Evolutionary conservation across 2,888 invertebrate species (phyloP).

Genomic region (Amphipoea lucens): DNA sequence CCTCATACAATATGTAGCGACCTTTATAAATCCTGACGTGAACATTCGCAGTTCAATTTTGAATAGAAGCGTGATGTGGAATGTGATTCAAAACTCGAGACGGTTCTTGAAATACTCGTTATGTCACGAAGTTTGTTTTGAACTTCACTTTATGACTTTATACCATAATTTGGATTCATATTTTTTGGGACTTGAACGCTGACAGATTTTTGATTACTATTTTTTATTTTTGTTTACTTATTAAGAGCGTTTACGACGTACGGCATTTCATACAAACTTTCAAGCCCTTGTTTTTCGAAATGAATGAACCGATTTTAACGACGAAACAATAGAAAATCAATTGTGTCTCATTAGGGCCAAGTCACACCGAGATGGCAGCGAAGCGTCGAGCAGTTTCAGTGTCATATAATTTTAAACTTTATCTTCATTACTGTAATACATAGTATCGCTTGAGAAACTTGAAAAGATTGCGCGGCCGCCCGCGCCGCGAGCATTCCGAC

Average conservation of each 20-base stretch:
- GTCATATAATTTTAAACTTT: no score
- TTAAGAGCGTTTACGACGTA: background rate
- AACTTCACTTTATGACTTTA: slow-evolving; percentile 15
- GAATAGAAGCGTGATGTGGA: slow-evolving; percentile 48
- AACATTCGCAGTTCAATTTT: slow-evolving; percentile 63
- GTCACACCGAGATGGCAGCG: no score
- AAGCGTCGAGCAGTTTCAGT: no score
- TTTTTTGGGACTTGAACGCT: background rate
- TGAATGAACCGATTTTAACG: no score
- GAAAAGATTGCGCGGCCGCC: no score
- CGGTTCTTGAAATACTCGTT: slow-evolving; percentile 25
- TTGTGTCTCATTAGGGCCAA: no score
- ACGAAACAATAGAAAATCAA: no score
- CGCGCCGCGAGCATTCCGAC: no score
- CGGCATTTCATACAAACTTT: no score
- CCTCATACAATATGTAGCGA: slow-evolving; percentile 67
- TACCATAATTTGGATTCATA: slow-evolving; percentile 18
- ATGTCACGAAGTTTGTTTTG: slow-evolving; percentile 31
- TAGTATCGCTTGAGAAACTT: no score
- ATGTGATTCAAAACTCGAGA: slow-evolving; percentile 40
- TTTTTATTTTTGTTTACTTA: background rate
- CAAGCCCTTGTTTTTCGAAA: no score
- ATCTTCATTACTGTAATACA: no score
- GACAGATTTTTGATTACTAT: background rate
- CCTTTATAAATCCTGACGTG: slow-evolving; percentile 63